Percentiles rank a stretch among this genome's conserved stretches.
Evolutionary conservation across 2,888 invertebrate species (phyloP).

Genomic region (Agrotis clavis): DNA sequence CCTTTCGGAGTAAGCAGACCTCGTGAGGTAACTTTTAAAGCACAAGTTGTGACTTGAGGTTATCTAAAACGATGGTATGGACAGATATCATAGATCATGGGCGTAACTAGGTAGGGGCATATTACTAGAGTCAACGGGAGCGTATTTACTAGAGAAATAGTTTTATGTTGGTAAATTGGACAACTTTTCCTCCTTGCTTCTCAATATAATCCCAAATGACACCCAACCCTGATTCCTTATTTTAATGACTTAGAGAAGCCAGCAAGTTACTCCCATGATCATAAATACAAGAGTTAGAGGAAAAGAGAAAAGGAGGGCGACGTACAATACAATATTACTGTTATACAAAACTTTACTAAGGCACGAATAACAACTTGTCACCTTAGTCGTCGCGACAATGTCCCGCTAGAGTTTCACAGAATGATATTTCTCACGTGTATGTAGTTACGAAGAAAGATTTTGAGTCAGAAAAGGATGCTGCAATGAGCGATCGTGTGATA

Average conservation of each 20-base stretch:
- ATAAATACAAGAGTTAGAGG: constrained; percentile 22
- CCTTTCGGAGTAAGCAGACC: constrained; percentile 9
- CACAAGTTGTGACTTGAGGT: constrained; percentile 18
- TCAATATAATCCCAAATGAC: constrained; percentile 25
- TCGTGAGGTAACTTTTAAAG: constrained; percentile 16
- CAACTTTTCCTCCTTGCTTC: constrained; percentile 26
- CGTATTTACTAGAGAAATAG: constrained; percentile 2
- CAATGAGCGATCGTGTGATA: not conserved
- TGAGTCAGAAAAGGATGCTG: not conserved
- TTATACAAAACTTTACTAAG: constrained; percentile 82
- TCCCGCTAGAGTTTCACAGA: constrained; percentile 56
- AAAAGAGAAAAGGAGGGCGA: constrained; percentile 66
- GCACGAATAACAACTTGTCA: constrained; percentile 81
- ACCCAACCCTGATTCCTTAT: constrained; percentile 27
- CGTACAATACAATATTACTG: constrained; percentile 68
- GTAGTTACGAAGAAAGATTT: not conserved
- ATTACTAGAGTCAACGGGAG: not conserved
- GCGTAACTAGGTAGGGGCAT: constrained; percentile 15
- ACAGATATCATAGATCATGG: constrained; percentile 38
- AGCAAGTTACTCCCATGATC: constrained; percentile 47
- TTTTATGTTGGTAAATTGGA: constrained; percentile 33
- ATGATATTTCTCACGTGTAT: not conserved
- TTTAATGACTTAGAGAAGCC: constrained; percentile 46
- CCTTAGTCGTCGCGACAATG: constrained; percentile 65
- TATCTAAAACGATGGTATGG: constrained; percentile 27